These are phyloP conservation scores for Arge pagana DNA, from an alignment of 2,888 invertebrate species.

Conservation along the genomic window DNA sequence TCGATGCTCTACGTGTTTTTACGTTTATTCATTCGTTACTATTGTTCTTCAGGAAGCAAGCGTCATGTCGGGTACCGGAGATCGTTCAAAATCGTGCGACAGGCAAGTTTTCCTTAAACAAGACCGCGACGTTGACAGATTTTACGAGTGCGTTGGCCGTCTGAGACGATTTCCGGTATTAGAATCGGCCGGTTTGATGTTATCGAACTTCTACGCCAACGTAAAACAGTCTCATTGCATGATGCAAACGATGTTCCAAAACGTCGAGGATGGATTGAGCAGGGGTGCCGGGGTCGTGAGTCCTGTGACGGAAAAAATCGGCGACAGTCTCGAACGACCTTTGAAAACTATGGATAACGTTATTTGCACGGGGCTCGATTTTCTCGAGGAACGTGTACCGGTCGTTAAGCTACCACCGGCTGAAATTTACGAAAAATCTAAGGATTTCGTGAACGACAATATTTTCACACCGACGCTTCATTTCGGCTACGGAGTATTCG, in stretches of 20 bases:
- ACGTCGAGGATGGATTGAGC: conserved; percentile 36
- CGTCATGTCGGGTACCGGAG: conserved; percentile 36
- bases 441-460: conserved; percentile 34
- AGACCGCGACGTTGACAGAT: conserved; percentile 2
- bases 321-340: conserved; percentile 54
- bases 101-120: conserved; percentile 15
- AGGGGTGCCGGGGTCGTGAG: conserved; percentile 34
- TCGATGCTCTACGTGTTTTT: too few relatives aligned
- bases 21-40: too few relatives aligned
- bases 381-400: conserved; percentile 57
- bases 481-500: conserved; percentile 24
- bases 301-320: conserved; percentile 40
- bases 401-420: conserved; percentile 55
- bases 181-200: conserved; percentile 33
- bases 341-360: conserved; percentile 41
- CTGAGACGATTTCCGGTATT: conserved; percentile 37
- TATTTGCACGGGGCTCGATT: conserved; percentile 55
- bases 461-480: conserved; percentile 28
- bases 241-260: conserved; percentile 35
- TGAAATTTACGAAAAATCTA: conserved; percentile 46
- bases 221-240: conserved; percentile 38
- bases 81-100: conserved; percentile 23
- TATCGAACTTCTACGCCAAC: conserved; percentile 36
- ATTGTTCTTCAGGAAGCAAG: conserved; percentile 39
- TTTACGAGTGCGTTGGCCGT: conserved; percentile 31